A percentile compares a stretch with the other conserved stretches of the same genome.
Conservation (phyloP, 2,113 vertebrate species). For the Myxocyprinus asiaticus region DNA sequence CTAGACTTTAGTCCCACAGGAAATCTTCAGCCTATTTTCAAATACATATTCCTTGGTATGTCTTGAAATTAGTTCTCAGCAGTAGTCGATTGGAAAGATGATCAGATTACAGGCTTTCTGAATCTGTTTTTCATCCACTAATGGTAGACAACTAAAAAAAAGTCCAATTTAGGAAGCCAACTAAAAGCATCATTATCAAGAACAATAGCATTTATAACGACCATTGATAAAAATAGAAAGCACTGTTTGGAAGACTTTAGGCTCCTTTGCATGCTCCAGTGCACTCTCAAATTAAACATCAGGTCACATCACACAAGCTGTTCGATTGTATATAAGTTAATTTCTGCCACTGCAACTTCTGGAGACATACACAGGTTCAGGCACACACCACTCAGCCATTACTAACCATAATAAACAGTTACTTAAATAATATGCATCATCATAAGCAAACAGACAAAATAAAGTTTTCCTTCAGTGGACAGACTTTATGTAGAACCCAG, state of each 20-base stretch:
- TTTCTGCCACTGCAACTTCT: no score
- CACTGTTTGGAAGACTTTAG: background rate
- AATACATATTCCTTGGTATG: background rate
- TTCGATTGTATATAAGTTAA: no score
- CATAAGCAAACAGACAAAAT: no score
- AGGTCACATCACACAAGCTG: background rate
- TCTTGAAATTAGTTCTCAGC: constrained; percentile 3
- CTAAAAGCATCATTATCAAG: constrained; percentile 29
- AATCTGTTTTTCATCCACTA: constrained; percentile 20
- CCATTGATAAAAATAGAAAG: constrained; percentile 27
- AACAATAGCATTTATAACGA: constrained; percentile 26
- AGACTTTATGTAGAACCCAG: no score
- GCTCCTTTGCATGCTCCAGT: background rate
- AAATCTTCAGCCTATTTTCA: constrained; percentile 31
- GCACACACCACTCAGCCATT: no score
- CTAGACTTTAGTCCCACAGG: background rate
- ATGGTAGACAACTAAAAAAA: constrained; percentile 21
- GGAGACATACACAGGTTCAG: no score
- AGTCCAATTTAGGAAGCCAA: constrained; percentile 20
- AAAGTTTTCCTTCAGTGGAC: no score
- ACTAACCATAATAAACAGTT: no score
- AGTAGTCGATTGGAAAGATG: background rate
- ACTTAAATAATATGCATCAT: no score
- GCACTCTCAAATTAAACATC: background rate
- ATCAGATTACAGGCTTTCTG: constrained; percentile 7